These are phyloP conservation scores for Hyposmocoma kahamanoa DNA, from an alignment of 1,140 invertebrate species.

Conservation along the genomic window DNA sequence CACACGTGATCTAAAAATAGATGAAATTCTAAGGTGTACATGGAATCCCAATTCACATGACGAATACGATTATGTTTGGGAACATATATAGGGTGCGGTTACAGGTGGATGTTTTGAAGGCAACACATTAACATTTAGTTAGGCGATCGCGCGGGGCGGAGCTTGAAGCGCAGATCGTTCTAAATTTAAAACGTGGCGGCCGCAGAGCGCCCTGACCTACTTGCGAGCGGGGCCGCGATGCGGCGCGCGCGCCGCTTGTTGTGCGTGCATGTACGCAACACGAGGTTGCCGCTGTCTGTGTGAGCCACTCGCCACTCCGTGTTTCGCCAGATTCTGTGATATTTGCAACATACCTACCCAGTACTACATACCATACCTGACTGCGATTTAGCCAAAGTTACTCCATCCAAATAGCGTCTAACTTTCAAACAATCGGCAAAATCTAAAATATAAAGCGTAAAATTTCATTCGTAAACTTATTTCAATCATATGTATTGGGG, in stretches of 20 bases:
- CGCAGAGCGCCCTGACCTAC: constrained; percentile 70
- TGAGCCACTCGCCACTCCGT: constrained; percentile 55
- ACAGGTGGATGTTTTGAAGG: constrained; percentile 29
- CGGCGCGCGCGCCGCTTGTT: constrained; percentile 59
- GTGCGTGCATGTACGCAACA: constrained; percentile 50
- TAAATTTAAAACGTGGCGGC: constrained; percentile 71
- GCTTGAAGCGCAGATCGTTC: constrained; percentile 67
- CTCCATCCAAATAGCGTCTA: too few species aligned
- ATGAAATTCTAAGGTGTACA: too few species aligned
- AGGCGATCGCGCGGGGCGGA: constrained; percentile 56
- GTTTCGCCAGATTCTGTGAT: constrained; percentile 66
- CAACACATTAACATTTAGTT: constrained; percentile 44
- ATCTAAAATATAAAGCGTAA: not conserved
- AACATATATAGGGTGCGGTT: constrained; percentile 14
- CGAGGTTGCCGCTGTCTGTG: constrained; percentile 43
- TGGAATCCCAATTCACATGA: too few species aligned
- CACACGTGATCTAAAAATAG: too few species aligned
- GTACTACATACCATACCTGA: not conserved
- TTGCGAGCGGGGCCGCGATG: constrained; percentile 69
- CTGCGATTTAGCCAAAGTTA: too few species aligned
- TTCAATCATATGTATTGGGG: too few species aligned
- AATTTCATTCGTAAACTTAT: too few species aligned
- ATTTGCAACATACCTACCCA: constrained; percentile 52
- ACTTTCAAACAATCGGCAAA: too few species aligned
- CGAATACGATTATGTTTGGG: too few species aligned